These are phyloP conservation scores for Diuraphis noxia DNA, from an alignment of 1,140 invertebrate species.

Conservation along the genomic window DNA sequence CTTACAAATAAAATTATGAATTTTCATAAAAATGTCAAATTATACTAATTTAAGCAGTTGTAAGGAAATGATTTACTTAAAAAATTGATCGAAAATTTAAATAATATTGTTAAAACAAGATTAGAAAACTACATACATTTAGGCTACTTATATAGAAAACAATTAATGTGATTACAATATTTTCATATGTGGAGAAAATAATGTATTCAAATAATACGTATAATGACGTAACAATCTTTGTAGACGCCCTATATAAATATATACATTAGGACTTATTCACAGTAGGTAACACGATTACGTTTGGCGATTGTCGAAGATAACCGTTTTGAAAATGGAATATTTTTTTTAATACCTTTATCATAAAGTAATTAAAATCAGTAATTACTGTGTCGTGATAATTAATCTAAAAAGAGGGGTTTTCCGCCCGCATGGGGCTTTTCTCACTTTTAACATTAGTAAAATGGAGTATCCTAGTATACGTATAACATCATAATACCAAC, in stretches of 20 bases:
- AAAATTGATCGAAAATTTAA: background rate
- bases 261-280: background rate
- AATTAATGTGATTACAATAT: background rate
- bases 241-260: background rate
- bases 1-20: no score
- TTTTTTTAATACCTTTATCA: constrained; percentile 1
- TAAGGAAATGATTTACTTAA: background rate
- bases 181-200: background rate
- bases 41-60: no score
- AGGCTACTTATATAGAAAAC: background rate
- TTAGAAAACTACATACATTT: background rate
- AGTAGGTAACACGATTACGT: background rate
- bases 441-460: background rate
- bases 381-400: background rate
- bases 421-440: background rate
- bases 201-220: background rate
- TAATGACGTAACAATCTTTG: background rate
- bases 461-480: background rate
- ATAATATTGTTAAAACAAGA: background rate
- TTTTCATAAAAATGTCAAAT: no score
- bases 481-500: background rate
- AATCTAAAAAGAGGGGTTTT: background rate
- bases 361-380: background rate
- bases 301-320: background rate
- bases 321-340: background rate